phyloP scores from a whole-genome alignment of 2,113 vertebrate species.

The Canis aureus region DNA sequence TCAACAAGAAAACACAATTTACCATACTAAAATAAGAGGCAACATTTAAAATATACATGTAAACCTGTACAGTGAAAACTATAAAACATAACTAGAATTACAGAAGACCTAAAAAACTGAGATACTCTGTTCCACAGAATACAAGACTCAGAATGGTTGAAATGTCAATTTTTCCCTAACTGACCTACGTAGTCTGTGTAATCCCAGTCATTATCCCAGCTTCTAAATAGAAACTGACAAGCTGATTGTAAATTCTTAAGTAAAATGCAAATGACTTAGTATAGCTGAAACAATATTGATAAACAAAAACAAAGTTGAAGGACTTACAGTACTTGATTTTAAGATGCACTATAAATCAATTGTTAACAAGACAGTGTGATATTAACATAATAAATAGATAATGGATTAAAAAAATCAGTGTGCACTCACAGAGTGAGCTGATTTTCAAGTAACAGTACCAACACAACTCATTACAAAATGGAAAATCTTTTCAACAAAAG shows the following conservation, averaged over 20 bases:
- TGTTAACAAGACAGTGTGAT: neutral
- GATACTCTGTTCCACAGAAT: neutral
- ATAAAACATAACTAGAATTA: neutral
- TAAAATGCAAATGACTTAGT: neutral
- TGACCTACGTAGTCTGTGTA: neutral
- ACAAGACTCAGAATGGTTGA: neutral
- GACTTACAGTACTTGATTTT: neutral
- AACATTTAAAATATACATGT: neutral
- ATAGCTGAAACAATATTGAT: neutral
- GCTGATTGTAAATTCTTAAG: neutral
- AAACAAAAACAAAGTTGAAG: neutral
- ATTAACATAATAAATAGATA: neutral
- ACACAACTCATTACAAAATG: neutral
- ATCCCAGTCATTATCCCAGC: neutral
- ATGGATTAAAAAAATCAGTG: neutral
- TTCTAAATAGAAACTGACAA: neutral
- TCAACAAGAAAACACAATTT: neutral
- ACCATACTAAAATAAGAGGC: neutral
- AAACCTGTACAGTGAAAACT: neutral
- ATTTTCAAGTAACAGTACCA: constrained; percentile 23
- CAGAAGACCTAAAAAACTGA: neutral
- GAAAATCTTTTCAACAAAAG: neutral
- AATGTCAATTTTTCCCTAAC: neutral
- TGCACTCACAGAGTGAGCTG: neutral
- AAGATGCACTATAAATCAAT: neutral